Base-by-base conservation (phyloP, 2,888 invertebrate genomes). In the Phyto melanocephala region DNA sequence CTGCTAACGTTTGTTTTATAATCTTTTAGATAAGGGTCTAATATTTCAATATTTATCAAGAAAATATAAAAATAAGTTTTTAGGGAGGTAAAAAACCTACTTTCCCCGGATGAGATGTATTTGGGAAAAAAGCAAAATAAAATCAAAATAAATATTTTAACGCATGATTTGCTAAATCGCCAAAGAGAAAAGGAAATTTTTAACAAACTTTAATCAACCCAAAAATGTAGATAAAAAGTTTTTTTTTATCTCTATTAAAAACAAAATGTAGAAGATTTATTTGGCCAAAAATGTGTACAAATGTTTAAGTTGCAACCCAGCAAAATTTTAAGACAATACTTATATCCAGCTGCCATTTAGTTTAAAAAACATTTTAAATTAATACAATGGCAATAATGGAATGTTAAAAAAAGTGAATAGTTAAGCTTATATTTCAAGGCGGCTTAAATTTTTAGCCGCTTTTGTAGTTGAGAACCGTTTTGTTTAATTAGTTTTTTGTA, bases 111-210 rank as follows among this genome's bases (percentile, higher is more conserved):
- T n/a, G n/a, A n/a, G n/a, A n/a, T n/a, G n/a, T n/a, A n/a, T n/a
- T n/a, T n/a, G n/a, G n/a, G n/a, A n/a, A n/a, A n/a, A n/a, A n/a
- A n/a, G n/a, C n/a, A 35, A 56, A 35, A 68, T 52, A 84, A 87
- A 89, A 89, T 89, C 88, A 88, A 89, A 87, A 88, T 85, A 89
- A 88, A 88, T 88, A 86, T 85, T 87, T 86, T 86, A 86, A 87
- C 86, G 89, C 89, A 86, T 88, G 75, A 82, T 82, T 79, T 70
- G 75, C 20, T 71, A 58, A 70, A 75, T 65, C 86, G 87, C 85
- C 86, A 87, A 10, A 35, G 85, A 86, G 86, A 88, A 86, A 85
- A 85, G 85, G 86, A 88, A 89, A 87, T 86, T 85, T 84, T 87
- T 86, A 86, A 87, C 88, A 86, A 76, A 65, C 58, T 85, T 81